Evolutionary conservation across 1,140 invertebrate species (phyloP).

Genomic region (Drosophila pseudoobscura): DNA sequence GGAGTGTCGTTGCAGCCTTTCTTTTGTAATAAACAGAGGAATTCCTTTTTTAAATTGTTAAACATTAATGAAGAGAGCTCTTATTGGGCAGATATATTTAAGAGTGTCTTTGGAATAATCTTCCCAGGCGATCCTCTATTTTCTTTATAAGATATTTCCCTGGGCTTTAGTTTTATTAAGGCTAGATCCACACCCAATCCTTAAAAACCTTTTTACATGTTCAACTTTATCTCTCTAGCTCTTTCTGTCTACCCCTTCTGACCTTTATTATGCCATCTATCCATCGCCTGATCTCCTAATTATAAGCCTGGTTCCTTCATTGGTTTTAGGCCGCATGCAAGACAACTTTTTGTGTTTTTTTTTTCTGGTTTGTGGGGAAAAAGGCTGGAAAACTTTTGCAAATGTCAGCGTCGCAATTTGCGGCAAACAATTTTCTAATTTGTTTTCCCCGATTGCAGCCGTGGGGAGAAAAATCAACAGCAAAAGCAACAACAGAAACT

Average conservation of each 20-base stretch:
- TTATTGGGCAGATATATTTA: not conserved
- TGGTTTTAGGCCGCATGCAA: conserved; percentile 21
- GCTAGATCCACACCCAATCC: not conserved
- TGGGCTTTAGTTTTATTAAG: too few relatives aligned
- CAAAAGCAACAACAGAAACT: conserved; percentile 18
- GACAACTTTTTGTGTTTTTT: conserved; percentile 31
- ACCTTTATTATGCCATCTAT: conserved; percentile 32
- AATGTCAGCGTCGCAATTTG: conserved; percentile 69
- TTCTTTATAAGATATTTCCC: too few relatives aligned
- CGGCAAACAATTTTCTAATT: conserved; percentile 66
- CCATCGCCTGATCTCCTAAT: conserved; percentile 17
- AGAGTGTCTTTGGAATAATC: too few relatives aligned
- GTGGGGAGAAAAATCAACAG: not conserved
- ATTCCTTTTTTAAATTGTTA: too few relatives aligned
- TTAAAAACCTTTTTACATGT: not conserved
- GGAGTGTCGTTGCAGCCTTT: too few relatives aligned
- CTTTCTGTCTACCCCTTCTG: conserved; percentile 3
- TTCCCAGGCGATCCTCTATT: too few relatives aligned
- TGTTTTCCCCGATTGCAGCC: conserved; percentile 36
- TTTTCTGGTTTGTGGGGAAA: not conserved
- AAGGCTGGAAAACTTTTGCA: conserved; percentile 43
- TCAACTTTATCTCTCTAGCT: not conserved
- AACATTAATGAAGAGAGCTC: not conserved
- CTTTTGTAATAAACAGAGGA: too few relatives aligned
- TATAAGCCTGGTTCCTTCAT: conserved; percentile 30